These are phyloP conservation scores for Lanius collurio DNA, from an alignment of 2,113 vertebrate species.

Conservation along the genomic window DNA sequence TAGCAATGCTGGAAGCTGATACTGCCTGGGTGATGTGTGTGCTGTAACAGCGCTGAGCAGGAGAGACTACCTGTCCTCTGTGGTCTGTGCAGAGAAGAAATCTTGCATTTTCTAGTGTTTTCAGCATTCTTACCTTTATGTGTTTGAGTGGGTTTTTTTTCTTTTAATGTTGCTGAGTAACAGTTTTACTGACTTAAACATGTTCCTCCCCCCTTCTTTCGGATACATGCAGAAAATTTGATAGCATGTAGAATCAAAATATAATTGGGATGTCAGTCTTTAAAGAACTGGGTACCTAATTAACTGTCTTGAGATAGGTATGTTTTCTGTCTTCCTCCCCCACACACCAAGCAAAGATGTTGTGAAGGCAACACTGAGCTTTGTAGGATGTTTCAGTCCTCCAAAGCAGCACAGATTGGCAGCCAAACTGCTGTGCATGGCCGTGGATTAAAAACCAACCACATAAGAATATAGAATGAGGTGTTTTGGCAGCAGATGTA, in stretches of 20 bases:
- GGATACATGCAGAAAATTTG: background rate
- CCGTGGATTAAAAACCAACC: background rate
- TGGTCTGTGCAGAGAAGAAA: background rate
- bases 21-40: background rate
- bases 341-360: background rate
- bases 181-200: background rate
- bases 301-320: background rate
- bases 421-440: background rate
- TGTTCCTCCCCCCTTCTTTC: background rate
- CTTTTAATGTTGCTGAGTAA: background rate
- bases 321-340: conserved; percentile 18
- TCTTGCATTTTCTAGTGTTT: background rate
- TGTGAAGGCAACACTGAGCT: background rate
- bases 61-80: background rate
- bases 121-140: background rate
- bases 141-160: background rate
- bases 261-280: background rate
- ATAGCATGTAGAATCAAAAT: background rate
- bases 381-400: background rate
- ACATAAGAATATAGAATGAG: background rate
- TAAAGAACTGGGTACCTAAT: background rate
- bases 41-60: background rate
- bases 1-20: conserved; percentile 52
- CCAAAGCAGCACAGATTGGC: background rate
- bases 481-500: background rate